Evolutionary conservation across 2,888 invertebrate species (phyloP).

Genomic region (Chironomus tentans): DNA sequence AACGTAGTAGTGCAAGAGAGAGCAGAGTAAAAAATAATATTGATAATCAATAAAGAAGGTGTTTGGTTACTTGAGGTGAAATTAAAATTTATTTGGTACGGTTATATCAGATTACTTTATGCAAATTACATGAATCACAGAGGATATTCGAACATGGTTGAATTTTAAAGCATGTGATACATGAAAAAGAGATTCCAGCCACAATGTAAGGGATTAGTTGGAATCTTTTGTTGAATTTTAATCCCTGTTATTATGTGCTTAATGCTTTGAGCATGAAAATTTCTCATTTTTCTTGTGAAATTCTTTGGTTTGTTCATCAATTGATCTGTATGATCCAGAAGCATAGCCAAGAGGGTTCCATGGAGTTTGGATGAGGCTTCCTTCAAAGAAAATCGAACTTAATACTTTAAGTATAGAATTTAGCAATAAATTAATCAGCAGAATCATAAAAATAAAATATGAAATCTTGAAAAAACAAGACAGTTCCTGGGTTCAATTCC

Average conservation of each 20-base stretch:
- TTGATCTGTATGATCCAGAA: no score
- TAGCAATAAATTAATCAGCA: no score
- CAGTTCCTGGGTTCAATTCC: no score
- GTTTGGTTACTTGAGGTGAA: constrained; percentile 17
- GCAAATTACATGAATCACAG: not conserved
- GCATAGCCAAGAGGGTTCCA: no score
- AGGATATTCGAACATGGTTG: not conserved
- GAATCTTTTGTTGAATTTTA: not conserved
- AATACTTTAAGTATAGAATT: no score
- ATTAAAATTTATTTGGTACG: not conserved
- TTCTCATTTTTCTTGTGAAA: not conserved
- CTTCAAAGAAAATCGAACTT: no score
- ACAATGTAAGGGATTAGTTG: not conserved
- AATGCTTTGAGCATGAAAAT: not conserved
- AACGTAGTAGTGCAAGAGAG: not conserved
- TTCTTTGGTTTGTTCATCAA: no score
- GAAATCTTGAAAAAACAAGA: no score
- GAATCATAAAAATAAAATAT: no score
- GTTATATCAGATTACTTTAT: constrained; percentile 2
- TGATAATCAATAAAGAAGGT: constrained; percentile 5
- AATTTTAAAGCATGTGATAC: not conserved
- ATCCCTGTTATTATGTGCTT: not conserved
- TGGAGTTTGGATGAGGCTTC: no score
- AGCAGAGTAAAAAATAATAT: not conserved
- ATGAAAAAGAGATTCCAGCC: not conserved